Conservation (phyloP, 2,113 vertebrate genomes). For the Jaculus jaculus region DNA sequence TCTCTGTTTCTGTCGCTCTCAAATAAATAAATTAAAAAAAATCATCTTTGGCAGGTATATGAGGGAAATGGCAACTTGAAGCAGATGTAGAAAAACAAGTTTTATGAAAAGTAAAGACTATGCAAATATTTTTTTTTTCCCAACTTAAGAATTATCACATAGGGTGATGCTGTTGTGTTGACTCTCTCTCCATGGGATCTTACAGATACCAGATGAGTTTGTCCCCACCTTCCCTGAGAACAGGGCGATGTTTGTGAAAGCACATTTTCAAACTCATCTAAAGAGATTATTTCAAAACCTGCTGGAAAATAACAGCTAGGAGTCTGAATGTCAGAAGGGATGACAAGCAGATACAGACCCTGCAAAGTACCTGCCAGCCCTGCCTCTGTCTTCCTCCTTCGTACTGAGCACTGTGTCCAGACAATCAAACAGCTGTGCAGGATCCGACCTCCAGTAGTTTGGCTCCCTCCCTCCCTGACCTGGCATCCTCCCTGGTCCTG, state of each 20-base stretch:
- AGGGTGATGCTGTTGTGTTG: slow-evolving; percentile 14
- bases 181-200: slow-evolving; percentile 17
- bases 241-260: background rate
- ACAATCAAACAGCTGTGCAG: background rate
- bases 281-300: slow-evolving; percentile 25
- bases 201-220: slow-evolving; percentile 48
- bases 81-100: background rate
- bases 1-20: too few species aligned
- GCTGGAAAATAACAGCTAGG: slow-evolving; percentile 47
- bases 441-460: background rate
- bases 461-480: background rate
- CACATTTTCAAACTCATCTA: slow-evolving; percentile 38
- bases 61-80: too few species aligned
- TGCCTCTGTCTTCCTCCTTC: background rate
- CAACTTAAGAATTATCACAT: slow-evolving; percentile 50
- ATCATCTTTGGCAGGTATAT: background rate
- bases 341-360: background rate
- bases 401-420: background rate
- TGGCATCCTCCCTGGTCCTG: background rate
- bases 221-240: background rate
- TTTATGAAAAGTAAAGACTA: slow-evolving; percentile 59
- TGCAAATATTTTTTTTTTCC: slow-evolving; percentile 62
- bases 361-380: background rate
- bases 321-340: background rate
- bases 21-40: slow-evolving; percentile 57